Base-by-base conservation (phyloP, 1,140 invertebrate genomes). In the Nilaparvata lugens region DNA sequence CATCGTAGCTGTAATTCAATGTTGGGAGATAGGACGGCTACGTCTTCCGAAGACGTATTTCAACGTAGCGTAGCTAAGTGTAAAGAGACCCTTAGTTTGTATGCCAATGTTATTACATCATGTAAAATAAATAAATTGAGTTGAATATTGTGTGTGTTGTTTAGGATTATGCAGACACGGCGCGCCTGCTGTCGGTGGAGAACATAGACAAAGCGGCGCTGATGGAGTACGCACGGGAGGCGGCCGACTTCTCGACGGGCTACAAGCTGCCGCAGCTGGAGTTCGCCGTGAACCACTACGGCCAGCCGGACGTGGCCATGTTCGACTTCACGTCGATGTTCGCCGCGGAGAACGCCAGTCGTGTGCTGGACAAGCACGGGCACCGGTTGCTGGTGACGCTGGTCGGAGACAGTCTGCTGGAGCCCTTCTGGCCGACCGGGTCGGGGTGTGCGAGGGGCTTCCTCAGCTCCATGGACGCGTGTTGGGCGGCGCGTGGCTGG, bases 281-380 rank as follows among this genome's bases (percentile, higher is more conserved):
- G 72, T 99, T 97, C 77, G 95, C 97, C 1, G 89, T 97, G 0
- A 99, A 99, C 78, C 95, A 98, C 75, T 97, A 96, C 72, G 93
- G 95, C 1, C 91, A 97, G 72, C 89, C 95, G 2, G 97, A 99
- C 76, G 92, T 98, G 0, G 94, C 95, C n/a, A 95, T 99, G 84
- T 99, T 99, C 76, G 97, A 99, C 75, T 99, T 99, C 72, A 99
- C 97, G 0, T 96, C 94, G 0, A 95, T 99, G 90, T 99, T 95
- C 76, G 91, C 93, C 4, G 93, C 97, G 0, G 93, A 97, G 74
- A 96, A 97, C 78, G 91, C 94, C 21, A 91, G 86, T 65, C 78
- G 89, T 58, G 83, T 94, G 14, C 68, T 92, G 1, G 86, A 95
- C 71, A 78, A 86, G 55, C 76, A 85, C 62, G 89, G 89, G 0